These are phyloP conservation scores for Cydia pomonella DNA, from an alignment of 1,140 invertebrate genomes.

Conservation along the genomic window DNA sequence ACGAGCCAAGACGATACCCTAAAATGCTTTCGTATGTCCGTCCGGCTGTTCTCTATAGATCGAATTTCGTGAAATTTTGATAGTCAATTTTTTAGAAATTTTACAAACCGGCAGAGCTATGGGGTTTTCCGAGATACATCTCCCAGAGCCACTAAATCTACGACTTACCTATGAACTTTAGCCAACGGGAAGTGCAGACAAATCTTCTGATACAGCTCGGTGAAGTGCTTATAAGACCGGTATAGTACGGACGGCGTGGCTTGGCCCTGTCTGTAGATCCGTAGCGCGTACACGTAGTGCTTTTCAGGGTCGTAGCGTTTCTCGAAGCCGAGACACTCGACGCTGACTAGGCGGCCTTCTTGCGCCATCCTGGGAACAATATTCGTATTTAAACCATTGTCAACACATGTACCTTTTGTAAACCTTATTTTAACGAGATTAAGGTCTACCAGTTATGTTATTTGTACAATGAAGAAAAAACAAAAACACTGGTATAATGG, in stretches of 20 bases:
- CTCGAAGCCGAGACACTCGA: slow-evolving; percentile 93
- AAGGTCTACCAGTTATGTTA: no score
- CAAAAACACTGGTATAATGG: no score
- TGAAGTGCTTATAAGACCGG: slow-evolving; percentile 97
- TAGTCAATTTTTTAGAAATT: no score
- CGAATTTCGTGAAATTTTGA: no score
- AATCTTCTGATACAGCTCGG: slow-evolving; percentile 97
- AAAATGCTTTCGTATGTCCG: no score
- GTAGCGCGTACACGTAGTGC: slow-evolving; percentile 97
- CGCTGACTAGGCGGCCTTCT: slow-evolving; percentile 93
- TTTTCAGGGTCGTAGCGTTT: slow-evolving; percentile 99
- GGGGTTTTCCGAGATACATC: no score
- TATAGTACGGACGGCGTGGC: slow-evolving; percentile 93
- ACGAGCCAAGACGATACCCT: no score
- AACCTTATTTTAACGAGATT: no score
- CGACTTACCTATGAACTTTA: slow-evolving; percentile 88
- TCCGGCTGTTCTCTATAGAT: no score
- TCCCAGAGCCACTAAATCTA: no score
- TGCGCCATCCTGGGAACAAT: slow-evolving; percentile 86
- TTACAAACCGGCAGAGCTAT: no score
- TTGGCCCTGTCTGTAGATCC: slow-evolving; percentile 92
- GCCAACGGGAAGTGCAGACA: slow-evolving; percentile 95
- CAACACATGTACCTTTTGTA: neutral
- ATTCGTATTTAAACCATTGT: neutral
- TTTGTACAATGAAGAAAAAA: no score